These are phyloP conservation scores for Pipa parva DNA, from an alignment of 2,113 vertebrate genomes.

Conservation along the genomic window DNA sequence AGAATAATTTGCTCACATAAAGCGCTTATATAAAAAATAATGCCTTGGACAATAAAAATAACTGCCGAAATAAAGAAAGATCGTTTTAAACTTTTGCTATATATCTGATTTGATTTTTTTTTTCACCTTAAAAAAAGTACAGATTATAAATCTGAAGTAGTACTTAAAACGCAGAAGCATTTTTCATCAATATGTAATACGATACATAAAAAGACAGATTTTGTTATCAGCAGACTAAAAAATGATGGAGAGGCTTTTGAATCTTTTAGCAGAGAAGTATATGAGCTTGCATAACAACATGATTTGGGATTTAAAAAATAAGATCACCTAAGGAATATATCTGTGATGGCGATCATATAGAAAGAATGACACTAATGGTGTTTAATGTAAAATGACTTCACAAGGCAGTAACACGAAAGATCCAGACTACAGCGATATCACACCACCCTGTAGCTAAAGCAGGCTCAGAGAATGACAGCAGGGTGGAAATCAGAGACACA, in stretches of 20 bases:
- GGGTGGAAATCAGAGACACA: neutral
- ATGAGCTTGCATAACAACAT: neutral
- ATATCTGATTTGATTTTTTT: too few species aligned
- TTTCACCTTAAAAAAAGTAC: too few species aligned
- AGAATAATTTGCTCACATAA: too few species aligned
- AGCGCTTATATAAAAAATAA: too few species aligned
- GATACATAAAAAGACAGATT: neutral
- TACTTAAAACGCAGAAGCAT: neutral
- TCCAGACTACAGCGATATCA: neutral
- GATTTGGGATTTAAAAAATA: neutral
- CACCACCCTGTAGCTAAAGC: neutral
- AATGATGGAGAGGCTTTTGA: too few species aligned
- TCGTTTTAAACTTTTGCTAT: too few species aligned
- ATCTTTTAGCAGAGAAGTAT: neutral
- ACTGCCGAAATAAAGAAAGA: too few species aligned
- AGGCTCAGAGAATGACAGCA: neutral
- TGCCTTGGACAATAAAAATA: too few species aligned
- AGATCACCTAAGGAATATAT: neutral
- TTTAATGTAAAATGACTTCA: neutral
- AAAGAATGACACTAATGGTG: too few species aligned
- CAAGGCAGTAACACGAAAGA: neutral
- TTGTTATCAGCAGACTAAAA: neutral
- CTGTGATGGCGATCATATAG: neutral
- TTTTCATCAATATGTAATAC: neutral
- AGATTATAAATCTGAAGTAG: too few species aligned